Evolutionary conservation across 23 tunicate species (phyloP), one percentile per base, ranked within the genome.

Genomic region (Botrylloides violaceus): DNA sequence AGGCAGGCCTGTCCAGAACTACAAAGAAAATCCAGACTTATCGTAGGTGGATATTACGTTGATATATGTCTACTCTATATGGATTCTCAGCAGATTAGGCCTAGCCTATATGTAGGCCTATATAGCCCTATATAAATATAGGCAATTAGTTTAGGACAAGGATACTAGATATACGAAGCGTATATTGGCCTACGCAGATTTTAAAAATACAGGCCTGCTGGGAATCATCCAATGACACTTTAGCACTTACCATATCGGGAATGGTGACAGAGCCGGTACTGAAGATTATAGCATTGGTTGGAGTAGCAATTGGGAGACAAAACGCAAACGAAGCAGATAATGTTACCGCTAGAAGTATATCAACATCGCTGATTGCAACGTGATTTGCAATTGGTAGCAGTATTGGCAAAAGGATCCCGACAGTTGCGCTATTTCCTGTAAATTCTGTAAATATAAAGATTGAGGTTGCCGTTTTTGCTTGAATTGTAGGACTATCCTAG

Each of bases 211-310:
- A n/a, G n/a, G n/a, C n/a, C n/a, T n/a, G n/a, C n/a, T n/a, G n/a
- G n/a, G n/a, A n/a, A n/a, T n/a, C n/a, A n/a, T n/a, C n/a, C n/a
- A n/a, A n/a, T n/a, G 58, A 49, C 58, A 49, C 20, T 49, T 49
- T 49, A 49, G 58, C 58, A 19, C 78, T 80, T 71, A 86, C 86
- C 95, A 86, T 49, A 55, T 86, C 95, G 3, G 24, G 66, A 4
- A 81, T 64, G 32, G 71, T 50, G 39, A 86, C 53, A 3, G 81
- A 65, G 0, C 95, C 95, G 34, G 65, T 80, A 0, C 79, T 75
- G 61, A 86, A 86, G 1, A 85, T 85, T 29, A 86, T 70, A 18
- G 95, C 95, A 62, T 86, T 86, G 29, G 95, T 84, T 27, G 95
- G 95, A 26, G 95, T 86, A 3, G 95, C 95, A 4, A 86, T 72